Base-by-base conservation (phyloP, 2,797 vertebrate genomes). In the Thaleichthys pacificus region DNA sequence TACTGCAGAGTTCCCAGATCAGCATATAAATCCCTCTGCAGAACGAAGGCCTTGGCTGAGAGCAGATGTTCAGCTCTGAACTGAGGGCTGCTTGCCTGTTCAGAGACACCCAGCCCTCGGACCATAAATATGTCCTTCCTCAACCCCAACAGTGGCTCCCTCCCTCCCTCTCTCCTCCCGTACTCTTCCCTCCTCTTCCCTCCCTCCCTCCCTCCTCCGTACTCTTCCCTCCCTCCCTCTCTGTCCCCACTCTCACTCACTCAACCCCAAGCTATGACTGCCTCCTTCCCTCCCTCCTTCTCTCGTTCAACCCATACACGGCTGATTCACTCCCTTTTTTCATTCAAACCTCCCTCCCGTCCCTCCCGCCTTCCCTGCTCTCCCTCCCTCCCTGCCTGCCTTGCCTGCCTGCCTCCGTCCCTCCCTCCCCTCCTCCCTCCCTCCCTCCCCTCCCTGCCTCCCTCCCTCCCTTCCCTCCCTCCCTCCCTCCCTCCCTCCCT, bases 41-140 rank as follows among this genome's bases (percentile, higher is more conserved):
- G 71, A 80, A 83, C 77, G 72, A 77, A 77, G 79, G 71, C 32
- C 77, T 84, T 78, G 81, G 82, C 83, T 86, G 64, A 81, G 79
- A 88, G 85, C 89, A 90, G 87, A 89, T 89, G 90, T 85, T 84
- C 83, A 83, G 87, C 79, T 75, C 72, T 89, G 86, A 86, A 82
- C 81, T 83, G 68, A 71, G 71, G 66, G 78, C 77, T 58, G 79
- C 76, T 76, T 63, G 68, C 51, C 64, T 76, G 86, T 87, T 89
- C 70, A 83, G 87, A 86, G 82, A 78, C 49, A 77, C 81, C 87
- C 86, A 87, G 77, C 87, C 86, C 84, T 84, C 83, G 82, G 75
- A 86, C 89, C 89, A 84, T 88, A 90, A 90, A 89, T 86, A 89
- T 85, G 87, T 89, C 85, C 89, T 85, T 87, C 85, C 81, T 84